Evolutionary conservation across 2,888 invertebrate genomes (phyloP).

Genomic region (Dioctria rufipes): DNA sequence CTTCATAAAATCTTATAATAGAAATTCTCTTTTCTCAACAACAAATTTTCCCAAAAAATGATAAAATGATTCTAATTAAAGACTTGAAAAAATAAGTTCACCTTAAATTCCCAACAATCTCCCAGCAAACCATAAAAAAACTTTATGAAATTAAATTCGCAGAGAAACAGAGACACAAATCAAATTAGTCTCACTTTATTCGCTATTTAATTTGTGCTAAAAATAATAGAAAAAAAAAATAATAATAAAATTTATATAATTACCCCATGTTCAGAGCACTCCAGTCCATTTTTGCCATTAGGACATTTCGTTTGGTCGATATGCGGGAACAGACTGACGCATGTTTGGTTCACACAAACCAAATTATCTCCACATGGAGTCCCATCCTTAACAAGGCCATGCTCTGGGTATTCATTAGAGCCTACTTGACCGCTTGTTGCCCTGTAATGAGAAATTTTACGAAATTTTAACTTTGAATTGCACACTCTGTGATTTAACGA

Average conservation of each 20-base stretch:
- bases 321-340: conserved; percentile 87
- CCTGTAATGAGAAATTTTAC: conserved; percentile 71
- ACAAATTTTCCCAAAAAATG: too few species aligned
- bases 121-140: too few species aligned
- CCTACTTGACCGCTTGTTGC: conserved; percentile 82
- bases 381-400: conserved; percentile 93
- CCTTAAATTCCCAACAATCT: too few species aligned
- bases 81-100: too few species aligned
- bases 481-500: conserved; percentile 2
- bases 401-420: conserved; percentile 78
- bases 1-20: too few species aligned
- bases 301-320: conserved; percentile 92
- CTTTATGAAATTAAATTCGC: too few species aligned
- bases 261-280: conserved; percentile 97
- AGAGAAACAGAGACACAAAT: too few species aligned
- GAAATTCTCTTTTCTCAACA: too few species aligned
- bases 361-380: conserved; percentile 94
- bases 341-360: conserved; percentile 95
- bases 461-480: too few species aligned
- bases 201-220: neutral
- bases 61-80: too few species aligned
- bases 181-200: conserved; percentile 14
- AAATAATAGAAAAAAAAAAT: neutral
- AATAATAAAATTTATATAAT: conserved; percentile 70
- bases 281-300: conserved; percentile 87